Evolutionary conservation across 2,888 invertebrate genomes (phyloP), one percentile per base, ranked within the genome.

Genomic region (Drosophila maculinotata): DNA sequence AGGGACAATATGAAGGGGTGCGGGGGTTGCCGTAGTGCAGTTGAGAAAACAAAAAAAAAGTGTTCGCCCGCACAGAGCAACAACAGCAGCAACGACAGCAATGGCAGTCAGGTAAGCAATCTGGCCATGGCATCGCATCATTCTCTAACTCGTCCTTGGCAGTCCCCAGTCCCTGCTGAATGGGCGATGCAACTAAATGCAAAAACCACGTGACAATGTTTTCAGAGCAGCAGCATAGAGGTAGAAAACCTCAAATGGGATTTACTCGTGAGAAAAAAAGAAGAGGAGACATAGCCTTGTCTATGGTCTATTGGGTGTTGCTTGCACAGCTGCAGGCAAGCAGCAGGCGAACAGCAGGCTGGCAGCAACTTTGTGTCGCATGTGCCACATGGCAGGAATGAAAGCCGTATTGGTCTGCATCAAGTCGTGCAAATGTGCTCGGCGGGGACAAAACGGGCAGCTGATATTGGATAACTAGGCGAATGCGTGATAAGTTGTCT

Each of bases 171-270:
- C 57, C 62, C 45, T 28, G 35, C 36, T 52, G 60, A 58, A 60
- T 49, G 69, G 33, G 36, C 47, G 64, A 49, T 69, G 69, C 77
- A 76, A 69, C 81, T 82, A 86, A 83, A 86, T 83, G 86, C 77
- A 74, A 81, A 83, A 81, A 84, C 80, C 82, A 83, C 87, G 85
- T 87, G 87, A 84, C 84, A 83, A 87, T 84, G 87, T 84, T 76
- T 84, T 68, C 36, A 56, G 69, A 69, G 44, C 31, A 62, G 41
- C 38, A 58, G 33, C 47, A 9, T 2, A 30, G 20, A n/a, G 15
- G 6, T n/a, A 30, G n/a, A 15, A 15, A 4, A 30, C 25, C 33
- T 52, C 31, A 31, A 57, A 57, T 52, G 36, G 66, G 47, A 42
- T 57, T 57, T 52, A 51, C 36, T 17, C 8, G 56, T 25, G 20